phyloP scores from a whole-genome alignment of 1,140 invertebrate genomes.

The Drosophila pseudoananassae region DNA sequence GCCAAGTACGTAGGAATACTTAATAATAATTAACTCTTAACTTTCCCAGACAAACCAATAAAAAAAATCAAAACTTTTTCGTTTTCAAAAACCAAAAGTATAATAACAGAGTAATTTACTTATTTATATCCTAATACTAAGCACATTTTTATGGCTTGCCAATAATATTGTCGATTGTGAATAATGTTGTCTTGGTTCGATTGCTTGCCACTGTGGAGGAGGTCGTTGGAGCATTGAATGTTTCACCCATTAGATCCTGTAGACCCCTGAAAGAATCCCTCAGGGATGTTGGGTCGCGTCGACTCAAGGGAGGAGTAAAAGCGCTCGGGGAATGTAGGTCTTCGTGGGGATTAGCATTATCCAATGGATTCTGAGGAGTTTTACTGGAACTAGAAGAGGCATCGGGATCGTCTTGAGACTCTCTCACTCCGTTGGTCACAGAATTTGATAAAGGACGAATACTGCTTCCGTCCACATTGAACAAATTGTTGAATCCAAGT shows the following conservation, averaged over 20 bases:
- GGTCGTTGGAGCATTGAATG: constrained; percentile 1
- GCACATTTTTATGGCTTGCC: constrained; percentile 49
- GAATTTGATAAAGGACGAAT: not conserved
- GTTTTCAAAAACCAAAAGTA: not conserved
- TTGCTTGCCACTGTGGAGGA: constrained; percentile 24
- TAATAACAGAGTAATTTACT: constrained; percentile 3
- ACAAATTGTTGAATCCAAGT: constrained; percentile 77
- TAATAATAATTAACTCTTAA: not conserved
- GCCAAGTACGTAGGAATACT: not conserved
- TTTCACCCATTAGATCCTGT: constrained; percentile 42
- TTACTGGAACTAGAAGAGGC: constrained; percentile 52
- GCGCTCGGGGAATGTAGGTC: constrained; percentile 74
- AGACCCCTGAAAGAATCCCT: constrained; percentile 42
- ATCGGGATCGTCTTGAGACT: constrained; percentile 40
- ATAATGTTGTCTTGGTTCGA: constrained; percentile 62
- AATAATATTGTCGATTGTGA: constrained; percentile 73
- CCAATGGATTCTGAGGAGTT: constrained; percentile 18
- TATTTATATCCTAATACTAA: not conserved
- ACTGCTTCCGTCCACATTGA: constrained; percentile 49
- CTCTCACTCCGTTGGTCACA: constrained; percentile 12
- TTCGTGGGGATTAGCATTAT: constrained; percentile 33
- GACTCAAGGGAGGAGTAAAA: constrained; percentile 42
- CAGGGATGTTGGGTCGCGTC: constrained; percentile 10
- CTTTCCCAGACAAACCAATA: not conserved
- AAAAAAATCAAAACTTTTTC: not conserved